Base-by-base conservation (phyloP, 2,888 invertebrate genomes). In the Oscheius sp. region DNA sequence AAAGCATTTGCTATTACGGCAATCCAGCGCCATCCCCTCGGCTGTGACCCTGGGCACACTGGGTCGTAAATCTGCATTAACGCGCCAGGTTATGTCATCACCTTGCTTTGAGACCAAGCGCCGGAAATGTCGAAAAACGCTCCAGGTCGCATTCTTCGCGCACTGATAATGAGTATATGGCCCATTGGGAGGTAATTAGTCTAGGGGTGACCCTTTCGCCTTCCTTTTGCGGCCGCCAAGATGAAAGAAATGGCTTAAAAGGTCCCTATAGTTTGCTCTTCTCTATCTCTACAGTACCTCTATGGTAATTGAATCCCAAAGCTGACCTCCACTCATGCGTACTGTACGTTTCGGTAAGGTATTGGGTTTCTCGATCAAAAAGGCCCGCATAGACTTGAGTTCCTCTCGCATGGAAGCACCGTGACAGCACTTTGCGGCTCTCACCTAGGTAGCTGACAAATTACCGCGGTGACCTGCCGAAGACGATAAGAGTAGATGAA, bases 341-440 rank as follows among this genome's bases (percentile, higher is more conserved):
- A 64, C 64, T 46, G 64, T 50, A 48, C 39, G 25, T 20, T 53
- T 34, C 27, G 42, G 33, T 25, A 33, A 10, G 23, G 66, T 66
- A 66, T 66, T 66, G 33, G 55, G 66, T 66, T 66, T 66, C 66
- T 39, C 23, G 42, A 46, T 66, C 66, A 66, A 66, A 66, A 50
- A 55, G 53, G 25, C 27, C 65, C 55, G 55, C 39, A 23, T 20
- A 17, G 42, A 37, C 34, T 52, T 31, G 25, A 55, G 33, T 61
- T 42, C 42, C 45, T 2, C 55, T 20, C 55, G 33, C 55, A 17
- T 55, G 34, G 37, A 55, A 34, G 20, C 37, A 23, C 34, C 55
- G 34, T 20, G n/a, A 55, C 55, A 34, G 55, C 23, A 55, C 37
- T 55, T 55, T 33, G 33, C 55, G 55, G 55, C 55, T 55, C 34